Evolutionary conservation across 2,888 invertebrate species (phyloP).

Genomic region (Pteria penguin): DNA sequence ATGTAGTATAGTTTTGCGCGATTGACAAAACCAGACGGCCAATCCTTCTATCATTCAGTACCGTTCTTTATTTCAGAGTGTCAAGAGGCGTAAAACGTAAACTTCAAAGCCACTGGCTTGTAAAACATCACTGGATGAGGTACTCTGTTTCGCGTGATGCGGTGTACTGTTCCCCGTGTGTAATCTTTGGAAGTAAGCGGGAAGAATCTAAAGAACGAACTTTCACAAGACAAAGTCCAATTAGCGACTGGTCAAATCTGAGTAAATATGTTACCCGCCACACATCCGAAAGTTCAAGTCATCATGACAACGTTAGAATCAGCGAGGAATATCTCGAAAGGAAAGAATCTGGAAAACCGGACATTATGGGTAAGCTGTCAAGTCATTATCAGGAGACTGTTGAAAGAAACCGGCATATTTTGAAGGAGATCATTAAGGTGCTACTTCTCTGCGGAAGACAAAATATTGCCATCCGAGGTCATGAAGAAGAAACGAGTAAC

Average conservation of each 20-base stretch:
- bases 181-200: slow-evolving; percentile 1
- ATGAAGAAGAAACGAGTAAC: slow-evolving; percentile 27
- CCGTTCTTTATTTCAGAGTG: no score
- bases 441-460: slow-evolving; percentile 25
- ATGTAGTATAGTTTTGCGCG: no score
- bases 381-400: background rate
- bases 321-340: background rate
- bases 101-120: background rate
- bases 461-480: slow-evolving; percentile 28
- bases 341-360: background rate
- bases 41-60: no score
- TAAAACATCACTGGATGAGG: slow-evolving; percentile 10
- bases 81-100: no score
- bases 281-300: background rate
- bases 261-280: slow-evolving; percentile 7
- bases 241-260: slow-evolving; percentile 18
- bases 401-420: background rate
- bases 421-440: slow-evolving; percentile 18
- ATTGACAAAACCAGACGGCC: no score
- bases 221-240: background rate
- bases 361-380: background rate
- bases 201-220: slow-evolving; percentile 1
- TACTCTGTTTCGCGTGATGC: slow-evolving; percentile 9
- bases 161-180: slow-evolving; percentile 9
- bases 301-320: background rate